Evolutionary conservation across 2,888 invertebrate genomes (phyloP).

Genomic region (Pomacea canaliculata): DNA sequence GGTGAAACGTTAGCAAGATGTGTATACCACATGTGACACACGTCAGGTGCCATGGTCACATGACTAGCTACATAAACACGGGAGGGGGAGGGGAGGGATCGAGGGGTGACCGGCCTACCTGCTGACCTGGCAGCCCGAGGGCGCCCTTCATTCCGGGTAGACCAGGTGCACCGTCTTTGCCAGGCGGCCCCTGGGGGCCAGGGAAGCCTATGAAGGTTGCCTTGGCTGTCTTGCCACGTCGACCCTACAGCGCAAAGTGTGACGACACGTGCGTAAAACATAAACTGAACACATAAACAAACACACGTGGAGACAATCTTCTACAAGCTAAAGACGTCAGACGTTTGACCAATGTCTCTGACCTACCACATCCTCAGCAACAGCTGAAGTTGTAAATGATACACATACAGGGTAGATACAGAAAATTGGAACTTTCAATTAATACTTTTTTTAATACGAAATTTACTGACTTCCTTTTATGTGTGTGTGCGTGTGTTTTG

Average conservation of each 20-base stretch:
- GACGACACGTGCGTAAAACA: not conserved
- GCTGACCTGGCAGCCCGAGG: conserved; percentile 72
- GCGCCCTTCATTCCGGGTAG: conserved; percentile 71
- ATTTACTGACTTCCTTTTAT: no score
- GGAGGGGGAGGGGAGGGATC: not conserved
- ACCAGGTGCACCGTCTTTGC: conserved; percentile 69
- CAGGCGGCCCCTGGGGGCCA: conserved; percentile 78
- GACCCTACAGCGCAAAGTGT: conserved; percentile 32
- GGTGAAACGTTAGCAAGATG: no score
- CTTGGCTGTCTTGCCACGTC: conserved; percentile 40
- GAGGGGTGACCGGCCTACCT: conserved; percentile 34
- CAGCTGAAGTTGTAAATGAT: no score
- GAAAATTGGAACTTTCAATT: no score
- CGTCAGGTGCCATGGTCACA: no score
- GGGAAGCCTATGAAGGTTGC: conserved; percentile 43
- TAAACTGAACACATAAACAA: not conserved
- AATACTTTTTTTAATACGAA: no score
- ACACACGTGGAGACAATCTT: not conserved
- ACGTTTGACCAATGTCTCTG: no score
- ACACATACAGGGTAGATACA: no score
- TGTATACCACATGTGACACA: no score
- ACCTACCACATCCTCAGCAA: no score
- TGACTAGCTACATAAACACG: no score
- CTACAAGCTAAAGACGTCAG: not conserved
- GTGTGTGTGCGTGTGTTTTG: no score